Evolutionary conservation across 37 sponge, comb jelly and placozoan genomes (phyloP).

Genomic region (Diacarnus erythraeanus): DNA sequence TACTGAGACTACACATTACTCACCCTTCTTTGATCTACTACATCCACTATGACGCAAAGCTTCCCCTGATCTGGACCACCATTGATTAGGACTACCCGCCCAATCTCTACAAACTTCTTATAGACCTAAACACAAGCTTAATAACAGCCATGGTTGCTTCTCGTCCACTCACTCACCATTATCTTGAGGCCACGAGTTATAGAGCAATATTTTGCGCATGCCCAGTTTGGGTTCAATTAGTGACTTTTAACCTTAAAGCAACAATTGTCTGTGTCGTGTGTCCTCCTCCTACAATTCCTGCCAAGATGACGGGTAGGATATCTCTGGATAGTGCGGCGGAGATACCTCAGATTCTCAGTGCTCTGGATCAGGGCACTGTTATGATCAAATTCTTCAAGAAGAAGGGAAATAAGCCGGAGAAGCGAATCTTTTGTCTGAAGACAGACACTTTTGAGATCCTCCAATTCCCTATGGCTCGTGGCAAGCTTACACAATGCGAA

Average conservation of each 20-base stretch:
- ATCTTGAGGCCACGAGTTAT: constrained; percentile 8
- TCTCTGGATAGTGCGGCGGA: constrained; percentile 31
- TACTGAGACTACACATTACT: constrained; percentile 27
- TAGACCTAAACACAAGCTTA: constrained; percentile 70
- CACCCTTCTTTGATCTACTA: constrained; percentile 93
- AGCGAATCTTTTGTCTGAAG: constrained; percentile 61
- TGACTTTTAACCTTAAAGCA: too few relatives aligned
- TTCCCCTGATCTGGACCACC: constrained; percentile 84
- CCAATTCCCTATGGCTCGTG: constrained; percentile 54
- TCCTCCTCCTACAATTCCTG: too few relatives aligned
- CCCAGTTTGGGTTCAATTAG: background rate
- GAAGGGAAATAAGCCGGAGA: constrained; percentile 53
- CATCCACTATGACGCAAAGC: constrained; percentile 89
- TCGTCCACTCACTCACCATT: constrained; percentile 14
- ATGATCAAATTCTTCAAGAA: constrained; percentile 64
- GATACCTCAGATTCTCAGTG: constrained; percentile 51
- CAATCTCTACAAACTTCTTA: constrained; percentile 90
- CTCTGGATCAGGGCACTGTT: constrained; percentile 71
- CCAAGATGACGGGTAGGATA: background rate
- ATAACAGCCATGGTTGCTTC: background rate
- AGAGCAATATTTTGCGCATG: constrained; percentile 22
- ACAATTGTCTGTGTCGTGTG: too few relatives aligned
- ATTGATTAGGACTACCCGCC: constrained; percentile 83
- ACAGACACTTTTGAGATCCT: constrained; percentile 75
- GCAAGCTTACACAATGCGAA: constrained; percentile 28